These are phyloP conservation scores for Epirrita christyi DNA, from an alignment of 2,888 invertebrate species.

Conservation along the genomic window DNA sequence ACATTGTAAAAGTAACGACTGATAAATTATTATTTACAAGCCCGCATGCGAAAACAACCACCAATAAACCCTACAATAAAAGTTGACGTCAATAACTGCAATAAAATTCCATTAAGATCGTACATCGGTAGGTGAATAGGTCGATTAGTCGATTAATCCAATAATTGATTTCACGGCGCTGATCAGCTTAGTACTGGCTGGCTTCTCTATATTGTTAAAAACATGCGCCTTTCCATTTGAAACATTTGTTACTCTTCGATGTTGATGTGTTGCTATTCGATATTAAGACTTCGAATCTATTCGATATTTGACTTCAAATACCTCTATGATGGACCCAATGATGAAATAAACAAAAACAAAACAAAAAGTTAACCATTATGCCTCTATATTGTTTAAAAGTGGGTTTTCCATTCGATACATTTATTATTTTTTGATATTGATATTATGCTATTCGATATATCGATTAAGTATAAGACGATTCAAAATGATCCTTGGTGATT, in stretches of 20 bases:
- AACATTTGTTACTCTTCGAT: conserved; percentile 38
- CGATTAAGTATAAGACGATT: not conserved
- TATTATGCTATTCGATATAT: conserved; percentile 4
- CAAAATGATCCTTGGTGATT: too few species aligned
- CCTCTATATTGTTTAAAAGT: too few species aligned
- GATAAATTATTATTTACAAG: too few species aligned
- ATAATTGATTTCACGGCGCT: conserved; percentile 47
- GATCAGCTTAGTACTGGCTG: conserved; percentile 34
- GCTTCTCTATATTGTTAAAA: conserved; percentile 48
- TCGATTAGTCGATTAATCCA: conserved; percentile 46
- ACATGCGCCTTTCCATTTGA: conserved; percentile 44
- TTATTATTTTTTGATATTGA: conserved; percentile 34
- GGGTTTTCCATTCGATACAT: conserved; percentile 40
- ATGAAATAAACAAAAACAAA: too few species aligned
- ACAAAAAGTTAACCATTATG: too few species aligned
- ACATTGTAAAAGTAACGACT: too few species aligned
- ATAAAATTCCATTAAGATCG: conserved; percentile 30
- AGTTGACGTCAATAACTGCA: conserved; percentile 17
- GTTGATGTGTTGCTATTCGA: conserved; percentile 20
- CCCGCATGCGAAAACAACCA: not conserved
- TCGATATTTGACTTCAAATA: conserved; percentile 15
- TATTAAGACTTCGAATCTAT: too few species aligned
- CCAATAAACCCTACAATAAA: not conserved
- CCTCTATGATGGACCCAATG: not conserved
- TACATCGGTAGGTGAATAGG: conserved; percentile 43